phyloP scores from a whole-genome alignment of 2,113 vertebrate species.

The Montifringilla adamsi region DNA sequence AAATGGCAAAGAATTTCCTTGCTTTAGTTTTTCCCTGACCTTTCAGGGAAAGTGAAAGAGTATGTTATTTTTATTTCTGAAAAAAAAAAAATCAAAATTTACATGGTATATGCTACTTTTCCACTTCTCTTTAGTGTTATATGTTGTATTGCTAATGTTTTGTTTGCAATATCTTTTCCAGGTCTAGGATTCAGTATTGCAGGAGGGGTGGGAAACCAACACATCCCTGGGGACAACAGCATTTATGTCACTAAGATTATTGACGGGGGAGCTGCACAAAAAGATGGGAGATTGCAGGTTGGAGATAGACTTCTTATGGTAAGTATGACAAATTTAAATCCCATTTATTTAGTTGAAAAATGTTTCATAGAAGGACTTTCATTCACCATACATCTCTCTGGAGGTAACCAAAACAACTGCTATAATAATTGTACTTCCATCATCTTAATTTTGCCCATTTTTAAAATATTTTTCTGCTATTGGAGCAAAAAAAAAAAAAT shows the following conservation, averaged over 20 bases:
- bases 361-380: background rate
- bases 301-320: slow-evolving; percentile 96
- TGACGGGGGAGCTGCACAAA: slow-evolving; percentile 93
- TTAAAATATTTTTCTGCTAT: background rate
- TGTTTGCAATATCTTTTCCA: slow-evolving; percentile 42
- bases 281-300: slow-evolving; percentile 89
- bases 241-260: slow-evolving; percentile 98
- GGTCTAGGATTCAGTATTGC: slow-evolving; percentile 97
- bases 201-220: slow-evolving; percentile 95
- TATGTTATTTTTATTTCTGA: background rate
- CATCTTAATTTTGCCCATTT: background rate
- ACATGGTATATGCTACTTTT: background rate
- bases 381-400: background rate
- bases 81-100: background rate
- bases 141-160: background rate
- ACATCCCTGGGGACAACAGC: slow-evolving; percentile 98
- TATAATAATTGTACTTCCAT: background rate
- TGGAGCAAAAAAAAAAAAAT: background rate
- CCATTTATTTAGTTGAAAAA: background rate
- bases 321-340: slow-evolving; percentile 40
- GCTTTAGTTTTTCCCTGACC: background rate
- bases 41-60: background rate
- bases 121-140: background rate
- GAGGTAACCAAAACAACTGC: background rate
- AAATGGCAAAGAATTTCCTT: background rate